Percentiles rank a stretch among this genome's conserved stretches.
These are phyloP conservation scores for Lipotes vexillifer DNA, from an alignment of 2,113 vertebrate genomes.

Conservation along the genomic window DNA sequence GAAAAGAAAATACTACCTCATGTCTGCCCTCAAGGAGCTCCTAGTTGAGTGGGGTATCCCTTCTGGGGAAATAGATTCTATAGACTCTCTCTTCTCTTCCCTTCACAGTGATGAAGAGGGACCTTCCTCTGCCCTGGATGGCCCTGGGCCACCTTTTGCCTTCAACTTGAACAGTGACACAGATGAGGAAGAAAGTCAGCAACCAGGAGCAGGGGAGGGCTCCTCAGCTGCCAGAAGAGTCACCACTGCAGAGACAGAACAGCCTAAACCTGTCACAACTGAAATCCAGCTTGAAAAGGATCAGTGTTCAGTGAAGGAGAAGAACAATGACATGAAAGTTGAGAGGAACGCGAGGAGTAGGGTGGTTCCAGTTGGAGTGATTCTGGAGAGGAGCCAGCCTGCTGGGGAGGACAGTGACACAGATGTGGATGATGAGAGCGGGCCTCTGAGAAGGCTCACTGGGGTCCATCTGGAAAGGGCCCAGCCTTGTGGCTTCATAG, in stretches of 20 bases:
- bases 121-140: not conserved
- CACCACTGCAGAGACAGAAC: not conserved
- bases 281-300: not conserved
- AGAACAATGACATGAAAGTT: not conserved
- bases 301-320: not conserved
- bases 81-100: not conserved
- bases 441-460: not conserved
- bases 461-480: not conserved
- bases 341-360: not conserved
- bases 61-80: not conserved
- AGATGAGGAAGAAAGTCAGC: constrained; percentile 39
- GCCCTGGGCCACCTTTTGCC: not conserved
- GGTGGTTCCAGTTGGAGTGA: not conserved
- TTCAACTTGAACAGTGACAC: constrained; percentile 70
- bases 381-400: not conserved
- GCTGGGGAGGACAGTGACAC: constrained; percentile 42
- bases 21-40: not conserved
- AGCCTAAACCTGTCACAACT: not conserved
- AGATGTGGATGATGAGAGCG: not conserved
- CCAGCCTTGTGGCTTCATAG: not conserved
- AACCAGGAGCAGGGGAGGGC: not conserved
- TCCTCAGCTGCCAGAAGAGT: not conserved
- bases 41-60: not conserved
- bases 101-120: constrained; percentile 73
- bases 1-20: not conserved